A percentile compares a stretch with the other conserved stretches of the same genome.
Conservation (phyloP, 53 echinoderm and acorn worm species). For the Antedon mediterranea region DNA sequence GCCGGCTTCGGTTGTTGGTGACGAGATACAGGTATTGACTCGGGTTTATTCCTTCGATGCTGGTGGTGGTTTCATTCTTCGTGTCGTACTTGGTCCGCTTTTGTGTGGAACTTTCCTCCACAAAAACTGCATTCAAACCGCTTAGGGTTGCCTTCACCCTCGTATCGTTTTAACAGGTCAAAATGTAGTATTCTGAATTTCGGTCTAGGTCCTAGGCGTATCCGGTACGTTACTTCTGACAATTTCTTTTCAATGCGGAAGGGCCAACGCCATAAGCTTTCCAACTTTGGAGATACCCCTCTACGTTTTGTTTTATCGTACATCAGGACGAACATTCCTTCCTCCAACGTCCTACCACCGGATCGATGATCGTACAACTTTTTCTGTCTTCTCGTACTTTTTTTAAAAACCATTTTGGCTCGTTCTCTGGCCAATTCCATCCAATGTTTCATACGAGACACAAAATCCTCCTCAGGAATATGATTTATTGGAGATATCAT, state of each 20-base stretch:
- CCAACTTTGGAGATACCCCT: slow-evolving; percentile 13
- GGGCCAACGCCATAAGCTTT: slow-evolving; percentile 7
- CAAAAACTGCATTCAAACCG: too few species aligned
- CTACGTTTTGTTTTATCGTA: slow-evolving; percentile 11
- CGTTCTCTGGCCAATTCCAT: slow-evolving; percentile 1
- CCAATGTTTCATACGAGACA: neutral
- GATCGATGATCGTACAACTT: slow-evolving; percentile 3
- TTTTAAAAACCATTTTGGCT: slow-evolving; percentile 1
- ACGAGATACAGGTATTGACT: too few species aligned
- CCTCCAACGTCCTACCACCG: neutral
- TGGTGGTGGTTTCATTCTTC: too few species aligned
- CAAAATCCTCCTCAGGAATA: slow-evolving; percentile 3
- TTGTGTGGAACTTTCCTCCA: too few species aligned
- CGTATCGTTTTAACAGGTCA: too few species aligned
- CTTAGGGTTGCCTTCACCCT: too few species aligned
- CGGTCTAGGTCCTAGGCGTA: neutral
- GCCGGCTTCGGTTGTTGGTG: too few species aligned
- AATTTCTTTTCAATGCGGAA: neutral
- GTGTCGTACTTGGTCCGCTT: too few species aligned
- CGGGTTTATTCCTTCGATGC: too few species aligned
- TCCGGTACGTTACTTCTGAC: neutral
- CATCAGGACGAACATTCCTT: slow-evolving; percentile 12
- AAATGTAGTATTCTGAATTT: neutral
- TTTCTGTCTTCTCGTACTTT: slow-evolving; percentile 16
- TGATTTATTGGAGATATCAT: neutral